A percentile compares a stretch with the other conserved stretches of the same genome.
Evolutionary conservation across 2,797 vertebrate species (phyloP).

Genomic region (Cirrhinus molitorella): DNA sequence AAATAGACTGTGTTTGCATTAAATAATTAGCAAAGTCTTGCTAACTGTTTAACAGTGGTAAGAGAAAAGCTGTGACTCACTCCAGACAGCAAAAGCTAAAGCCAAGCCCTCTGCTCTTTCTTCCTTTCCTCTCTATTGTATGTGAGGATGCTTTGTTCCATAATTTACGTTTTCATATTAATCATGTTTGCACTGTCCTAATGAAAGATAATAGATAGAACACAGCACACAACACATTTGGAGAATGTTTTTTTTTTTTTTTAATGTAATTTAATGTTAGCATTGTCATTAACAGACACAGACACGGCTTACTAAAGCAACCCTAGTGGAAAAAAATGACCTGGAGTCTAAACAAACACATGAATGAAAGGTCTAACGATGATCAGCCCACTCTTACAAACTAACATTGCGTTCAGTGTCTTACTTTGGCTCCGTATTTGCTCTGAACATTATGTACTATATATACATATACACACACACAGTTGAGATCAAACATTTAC

Average conservation of each 20-base stretch:
- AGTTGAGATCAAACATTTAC: too few relatives aligned
- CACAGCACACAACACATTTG: conserved; percentile 37
- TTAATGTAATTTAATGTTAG: not conserved
- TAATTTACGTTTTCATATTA: conserved; percentile 46
- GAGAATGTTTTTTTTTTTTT: conserved; percentile 20
- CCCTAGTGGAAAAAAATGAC: conserved; percentile 17
- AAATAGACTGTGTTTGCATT: conserved; percentile 72
- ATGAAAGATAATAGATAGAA: conserved; percentile 42
- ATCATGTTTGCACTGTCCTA: conserved; percentile 48
- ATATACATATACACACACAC: too few relatives aligned
- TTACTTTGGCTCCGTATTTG: not conserved
- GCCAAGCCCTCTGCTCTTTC: conserved; percentile 21
- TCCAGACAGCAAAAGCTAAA: conserved; percentile 63
- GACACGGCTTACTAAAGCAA: not conserved
- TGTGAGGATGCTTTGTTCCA: conserved; percentile 32
- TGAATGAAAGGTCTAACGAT: not conserved
- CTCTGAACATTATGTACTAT: too few relatives aligned
- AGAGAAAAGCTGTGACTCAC: conserved; percentile 58
- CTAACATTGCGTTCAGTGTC: not conserved
- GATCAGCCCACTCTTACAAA: not conserved
- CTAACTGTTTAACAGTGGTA: conserved; percentile 66
- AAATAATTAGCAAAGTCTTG: conserved; percentile 74
- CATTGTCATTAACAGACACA: conserved; percentile 35
- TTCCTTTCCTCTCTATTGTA: conserved; percentile 25
- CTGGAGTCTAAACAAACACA: conserved; percentile 21